phyloP scores from a whole-genome alignment of 92 coral and sea anemone species.

The Epizoanthus ramosus region DNA sequence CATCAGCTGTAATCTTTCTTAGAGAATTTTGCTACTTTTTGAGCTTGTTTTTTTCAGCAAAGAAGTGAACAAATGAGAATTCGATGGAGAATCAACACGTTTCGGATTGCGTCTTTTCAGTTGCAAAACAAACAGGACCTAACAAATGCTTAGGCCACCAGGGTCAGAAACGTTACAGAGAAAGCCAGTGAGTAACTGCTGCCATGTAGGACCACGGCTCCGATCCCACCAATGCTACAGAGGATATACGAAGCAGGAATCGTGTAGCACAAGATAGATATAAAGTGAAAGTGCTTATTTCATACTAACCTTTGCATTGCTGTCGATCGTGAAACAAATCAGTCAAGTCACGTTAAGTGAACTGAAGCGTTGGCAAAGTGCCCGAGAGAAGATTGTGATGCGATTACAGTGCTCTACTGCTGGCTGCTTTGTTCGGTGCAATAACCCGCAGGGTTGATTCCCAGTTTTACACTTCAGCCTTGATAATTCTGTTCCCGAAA shows the following conservation, averaged over 20 bases:
- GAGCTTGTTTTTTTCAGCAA: not conserved
- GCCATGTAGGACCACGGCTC: not conserved
- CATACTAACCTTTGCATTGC: constrained; percentile 34
- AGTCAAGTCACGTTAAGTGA: not conserved
- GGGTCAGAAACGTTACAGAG: too few species aligned
- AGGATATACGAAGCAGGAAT: not conserved
- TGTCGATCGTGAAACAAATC: not conserved
- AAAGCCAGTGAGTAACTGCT: too few species aligned
- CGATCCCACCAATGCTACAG: not conserved
- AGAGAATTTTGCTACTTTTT: not conserved
- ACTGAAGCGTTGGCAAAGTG: not conserved
- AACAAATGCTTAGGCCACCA: not conserved
- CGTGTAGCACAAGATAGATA: not conserved
- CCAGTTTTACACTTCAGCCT: not conserved
- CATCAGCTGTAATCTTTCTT: too few species aligned
- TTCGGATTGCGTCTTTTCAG: not conserved
- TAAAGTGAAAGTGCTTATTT: not conserved
- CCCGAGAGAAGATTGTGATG: too few species aligned
- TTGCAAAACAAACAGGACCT: not conserved
- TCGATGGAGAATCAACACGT: not conserved
- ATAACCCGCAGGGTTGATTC: not conserved
- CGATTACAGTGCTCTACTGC: not conserved
- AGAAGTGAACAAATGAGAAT: not conserved
- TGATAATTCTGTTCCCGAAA: not conserved
- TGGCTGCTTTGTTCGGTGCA: not conserved